Evolutionary conservation across 2,888 invertebrate genomes (phyloP).

Genomic region (Phorcus lineatus): DNA sequence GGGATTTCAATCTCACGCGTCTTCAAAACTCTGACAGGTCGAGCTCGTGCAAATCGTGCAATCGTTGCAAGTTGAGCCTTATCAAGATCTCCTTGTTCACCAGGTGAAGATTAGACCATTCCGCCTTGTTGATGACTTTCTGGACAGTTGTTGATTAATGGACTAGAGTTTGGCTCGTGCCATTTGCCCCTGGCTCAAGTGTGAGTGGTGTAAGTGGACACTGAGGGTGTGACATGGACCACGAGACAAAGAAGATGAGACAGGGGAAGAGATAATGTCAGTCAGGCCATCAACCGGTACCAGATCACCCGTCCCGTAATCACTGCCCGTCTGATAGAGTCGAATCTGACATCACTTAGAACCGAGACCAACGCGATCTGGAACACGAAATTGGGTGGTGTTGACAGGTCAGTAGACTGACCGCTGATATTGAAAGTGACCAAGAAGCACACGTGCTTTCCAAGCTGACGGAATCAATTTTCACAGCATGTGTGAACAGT

Average conservation of each 20-base stretch:
- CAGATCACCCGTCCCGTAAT: background rate
- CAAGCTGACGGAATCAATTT: no score
- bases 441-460: no score
- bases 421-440: no score
- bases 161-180: constrained; percentile 2
- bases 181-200: background rate
- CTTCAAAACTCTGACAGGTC: background rate
- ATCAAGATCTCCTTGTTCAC: constrained; percentile 1
- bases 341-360: no score
- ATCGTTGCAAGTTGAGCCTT: background rate
- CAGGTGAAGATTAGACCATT: background rate
- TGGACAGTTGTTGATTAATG: constrained; percentile 23
- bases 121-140: background rate
- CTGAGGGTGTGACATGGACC: background rate
- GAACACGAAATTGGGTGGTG: no score
- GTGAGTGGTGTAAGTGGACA: constrained; percentile 8
- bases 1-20: background rate
- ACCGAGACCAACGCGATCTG: no score
- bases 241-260: background rate
- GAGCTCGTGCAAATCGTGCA: constrained; percentile 6
- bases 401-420: no score
- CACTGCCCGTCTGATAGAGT: background rate
- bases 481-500: no score
- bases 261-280: constrained; percentile 9
- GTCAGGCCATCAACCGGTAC: background rate